Evolutionary conservation across 1,140 invertebrate species (phyloP), one percentile per base, ranked within the genome.

Genomic region (Coenobita brevimanus): DNA sequence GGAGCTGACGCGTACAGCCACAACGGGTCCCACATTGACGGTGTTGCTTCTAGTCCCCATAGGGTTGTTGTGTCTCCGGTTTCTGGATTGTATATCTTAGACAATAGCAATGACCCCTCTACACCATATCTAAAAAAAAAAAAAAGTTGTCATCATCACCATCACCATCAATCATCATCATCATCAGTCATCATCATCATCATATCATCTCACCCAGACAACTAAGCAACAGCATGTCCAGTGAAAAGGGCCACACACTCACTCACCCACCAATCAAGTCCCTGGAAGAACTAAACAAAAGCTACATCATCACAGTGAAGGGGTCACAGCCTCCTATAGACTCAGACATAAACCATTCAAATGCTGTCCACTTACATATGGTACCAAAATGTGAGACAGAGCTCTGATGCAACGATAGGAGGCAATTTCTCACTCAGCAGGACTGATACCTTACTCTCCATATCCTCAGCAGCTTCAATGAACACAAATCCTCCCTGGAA

Each of bases 291-390:
- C n/a, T n/a, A n/a, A n/a, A n/a, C n/a, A n/a, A n/a, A n/a, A n/a
- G n/a, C n/a, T n/a, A n/a, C n/a, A n/a, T n/a, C n/a, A n/a, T n/a
- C n/a, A n/a, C n/a, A n/a, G n/a, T n/a, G n/a, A n/a, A n/a, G n/a
- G n/a, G n/a, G n/a, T n/a, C n/a, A n/a, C n/a, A n/a, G n/a, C n/a
- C n/a, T n/a, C n/a, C n/a, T n/a, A n/a, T n/a, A n/a, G n/a, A n/a
- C n/a, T n/a, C n/a, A n/a, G n/a, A n/a, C n/a, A n/a, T n/a, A n/a
- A n/a, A n/a, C n/a, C n/a, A n/a, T n/a, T n/a, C n/a, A n/a, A n/a
- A n/a, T n/a, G n/a, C n/a, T n/a, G n/a, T 10, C 27, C 46, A 79
- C 83, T 86, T 78, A 86, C 83, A 86, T 33, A 24, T 86, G 83
- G 27, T 79, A 86, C 83, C 83, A 86, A 43, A 86, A 86, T 27